Conservation (phyloP, 2,888 invertebrate species). For the Laothoe populi region DNA sequence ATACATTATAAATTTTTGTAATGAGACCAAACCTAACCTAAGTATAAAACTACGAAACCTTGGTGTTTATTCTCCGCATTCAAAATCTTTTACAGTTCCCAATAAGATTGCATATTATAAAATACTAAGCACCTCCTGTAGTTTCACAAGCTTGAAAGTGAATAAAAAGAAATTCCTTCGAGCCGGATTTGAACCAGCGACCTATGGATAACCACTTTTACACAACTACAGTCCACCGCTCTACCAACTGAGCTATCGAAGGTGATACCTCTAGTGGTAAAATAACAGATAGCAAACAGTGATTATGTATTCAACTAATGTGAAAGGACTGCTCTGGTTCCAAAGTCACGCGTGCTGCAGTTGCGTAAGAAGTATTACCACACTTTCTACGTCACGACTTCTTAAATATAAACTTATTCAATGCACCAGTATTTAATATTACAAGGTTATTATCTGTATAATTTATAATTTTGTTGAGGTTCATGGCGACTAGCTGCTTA, state of each 20-base stretch:
- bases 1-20: no score
- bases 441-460: no score
- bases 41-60: no score
- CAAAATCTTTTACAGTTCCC: no score
- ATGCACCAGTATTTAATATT: not conserved
- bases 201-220: conserved; percentile 74
- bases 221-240: conserved; percentile 82
- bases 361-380: not conserved
- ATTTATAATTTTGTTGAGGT: no score
- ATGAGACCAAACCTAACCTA: no score
- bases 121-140: no score
- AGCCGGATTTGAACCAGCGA: conserved; percentile 87
- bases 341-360: not conserved
- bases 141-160: no score
- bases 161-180: no score
- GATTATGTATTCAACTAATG: not conserved
- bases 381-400: conserved; percentile 3
- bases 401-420: not conserved
- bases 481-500: no score
- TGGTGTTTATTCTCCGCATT: no score
- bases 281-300: not conserved
- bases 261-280: not conserved
- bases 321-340: conserved; percentile 8
- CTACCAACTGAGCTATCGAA: conserved; percentile 85
- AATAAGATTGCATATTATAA: no score